Evolutionary conservation across 2,113 vertebrate genomes (phyloP), one percentile per base, ranked within the genome.

Genomic region (Orientallactaga bullata): DNA sequence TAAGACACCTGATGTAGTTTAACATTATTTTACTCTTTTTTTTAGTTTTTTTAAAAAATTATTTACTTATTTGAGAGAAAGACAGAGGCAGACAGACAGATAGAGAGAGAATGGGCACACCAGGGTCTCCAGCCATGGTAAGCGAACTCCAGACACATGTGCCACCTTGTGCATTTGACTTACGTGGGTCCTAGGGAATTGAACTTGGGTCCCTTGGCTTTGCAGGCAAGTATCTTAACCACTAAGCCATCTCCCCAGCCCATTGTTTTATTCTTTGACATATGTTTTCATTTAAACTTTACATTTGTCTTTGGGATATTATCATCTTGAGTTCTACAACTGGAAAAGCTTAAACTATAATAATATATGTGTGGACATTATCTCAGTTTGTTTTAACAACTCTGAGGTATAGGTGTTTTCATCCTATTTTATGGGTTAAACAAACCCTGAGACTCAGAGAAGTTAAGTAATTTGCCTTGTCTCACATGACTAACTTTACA

Each of bases 381-480:
- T 66, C 24, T 82, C 68, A 63, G 0, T 66, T 77, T 39, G 28
- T 58, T 37, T 58, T 72, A 91, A 37, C 60, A 83, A 63, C 8
- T 35, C 0, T 47, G 51, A 90, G 32, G 24, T 68, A n/a, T 74
- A 73, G 72, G 35, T 84, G 3, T 42, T 91, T 28, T 85, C 65
- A 66, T 66, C 23, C 69, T 35, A 23, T 83, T 91, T 74, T 66
- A 77, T 85, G 39, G 71, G 32, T 55, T n/a, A 65, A n/a, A 82
- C 76, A 68, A n/a, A 47, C 42, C 42, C 47, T 66, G 24, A 51
- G 35, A 77, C 28, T 76, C n/a, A 77, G 58, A 76, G 39, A 65
- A 73, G 80, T 4, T 85, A 91, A 84, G 26, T 58, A 84, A 77
- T 76, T 87, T 88, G 30, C 42, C 32, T 74, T 76, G 12, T 72